Percentiles rank a stretch among this genome's conserved stretches.
Evolutionary conservation across 2,797 vertebrate species (phyloP).

Genomic region (Pelochelys cantorii): DNA sequence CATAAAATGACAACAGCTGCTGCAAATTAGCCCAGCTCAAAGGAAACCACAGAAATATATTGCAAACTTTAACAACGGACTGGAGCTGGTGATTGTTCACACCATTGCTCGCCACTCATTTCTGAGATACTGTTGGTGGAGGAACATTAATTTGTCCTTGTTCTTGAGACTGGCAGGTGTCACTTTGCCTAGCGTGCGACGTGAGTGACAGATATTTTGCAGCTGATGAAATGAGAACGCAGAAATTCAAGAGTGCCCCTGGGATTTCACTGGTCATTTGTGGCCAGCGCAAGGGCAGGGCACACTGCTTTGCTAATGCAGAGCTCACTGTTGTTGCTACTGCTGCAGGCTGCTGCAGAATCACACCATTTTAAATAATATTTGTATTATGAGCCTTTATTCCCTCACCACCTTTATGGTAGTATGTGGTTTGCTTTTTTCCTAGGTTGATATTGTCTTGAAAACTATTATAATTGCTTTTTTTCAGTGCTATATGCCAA

Average conservation of each 20-base stretch:
- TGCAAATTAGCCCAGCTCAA: conserved; percentile 74
- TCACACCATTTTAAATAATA: conserved; percentile 74
- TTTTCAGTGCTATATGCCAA: conserved; percentile 52
- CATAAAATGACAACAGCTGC: conserved; percentile 59
- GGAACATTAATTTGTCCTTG: conserved; percentile 89
- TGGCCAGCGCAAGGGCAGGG: conserved; percentile 92
- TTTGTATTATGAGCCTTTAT: conserved; percentile 72
- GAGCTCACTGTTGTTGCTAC: conserved; percentile 78
- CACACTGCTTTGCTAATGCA: conserved; percentile 84
- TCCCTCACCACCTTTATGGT: conserved; percentile 56
- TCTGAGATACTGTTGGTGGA: conserved; percentile 76
- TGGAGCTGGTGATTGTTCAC: conserved; percentile 68
- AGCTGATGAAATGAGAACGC: conserved; percentile 92
- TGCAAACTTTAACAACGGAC: conserved; percentile 77
- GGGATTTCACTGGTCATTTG: conserved; percentile 97
- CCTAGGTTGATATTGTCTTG: conserved; percentile 35
- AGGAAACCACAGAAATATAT: conserved; percentile 69
- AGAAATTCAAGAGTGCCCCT: conserved; percentile 95
- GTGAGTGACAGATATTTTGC: conserved; percentile 90
- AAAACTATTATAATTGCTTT: conserved; percentile 75
- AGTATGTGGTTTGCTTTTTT: conserved; percentile 52
- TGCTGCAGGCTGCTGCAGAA: conserved; percentile 85
- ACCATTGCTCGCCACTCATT: conserved; percentile 64
- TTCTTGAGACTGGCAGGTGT: conserved; percentile 99
- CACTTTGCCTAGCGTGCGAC: conserved; percentile 88